A percentile compares a stretch with the other conserved stretches of the same genome.
Evolutionary conservation across 2,113 vertebrate genomes (phyloP).

Genomic region (Myotis davidii): DNA sequence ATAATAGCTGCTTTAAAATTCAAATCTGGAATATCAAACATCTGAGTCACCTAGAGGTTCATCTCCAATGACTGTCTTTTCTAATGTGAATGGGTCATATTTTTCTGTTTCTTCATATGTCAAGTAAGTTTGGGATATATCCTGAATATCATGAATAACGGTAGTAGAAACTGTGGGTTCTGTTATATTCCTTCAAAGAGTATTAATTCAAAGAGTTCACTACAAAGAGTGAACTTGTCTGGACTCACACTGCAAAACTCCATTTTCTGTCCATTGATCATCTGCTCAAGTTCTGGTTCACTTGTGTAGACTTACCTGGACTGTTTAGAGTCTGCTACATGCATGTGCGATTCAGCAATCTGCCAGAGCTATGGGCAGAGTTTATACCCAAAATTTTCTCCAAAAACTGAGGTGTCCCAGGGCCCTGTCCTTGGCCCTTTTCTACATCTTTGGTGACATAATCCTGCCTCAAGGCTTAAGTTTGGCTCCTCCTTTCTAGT

Average conservation of each 20-base stretch:
- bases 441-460: too few species aligned
- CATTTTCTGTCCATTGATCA: neutral
- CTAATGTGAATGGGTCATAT: neutral
- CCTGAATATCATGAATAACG: neutral
- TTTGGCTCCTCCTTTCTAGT: neutral
- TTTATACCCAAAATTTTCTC: neutral
- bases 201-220: neutral
- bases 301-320: neutral
- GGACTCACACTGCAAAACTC: neutral
- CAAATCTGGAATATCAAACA: neutral
- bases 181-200: neutral
- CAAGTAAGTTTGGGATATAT: neutral
- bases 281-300: neutral
- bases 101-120: neutral
- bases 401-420: too few species aligned
- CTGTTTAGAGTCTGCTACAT: too few species aligned
- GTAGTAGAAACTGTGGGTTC: neutral
- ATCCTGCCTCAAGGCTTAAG: too few species aligned
- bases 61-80: neutral
- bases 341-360: neutral
- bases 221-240: neutral
- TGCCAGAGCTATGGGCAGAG: neutral
- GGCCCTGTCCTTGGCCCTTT: too few species aligned
- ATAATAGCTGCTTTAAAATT: neutral
- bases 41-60: neutral